phyloP scores from a whole-genome alignment of 2,888 invertebrate species.

The Liposcelis brunnea region DNA sequence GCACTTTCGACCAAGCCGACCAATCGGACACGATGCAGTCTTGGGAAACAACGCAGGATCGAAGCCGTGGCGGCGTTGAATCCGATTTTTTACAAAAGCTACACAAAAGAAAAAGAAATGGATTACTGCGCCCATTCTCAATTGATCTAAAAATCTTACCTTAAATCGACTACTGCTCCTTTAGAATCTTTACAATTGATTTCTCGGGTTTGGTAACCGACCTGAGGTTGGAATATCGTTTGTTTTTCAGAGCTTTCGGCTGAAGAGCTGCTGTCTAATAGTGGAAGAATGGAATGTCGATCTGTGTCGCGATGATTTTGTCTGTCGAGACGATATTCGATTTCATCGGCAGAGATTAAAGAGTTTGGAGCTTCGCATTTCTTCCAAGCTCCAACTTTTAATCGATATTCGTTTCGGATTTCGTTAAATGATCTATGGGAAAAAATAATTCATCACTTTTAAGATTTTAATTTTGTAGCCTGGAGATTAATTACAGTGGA shows the following conservation, averaged over 20 bases:
- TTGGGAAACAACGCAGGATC: constrained; percentile 35
- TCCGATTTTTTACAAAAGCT: constrained; percentile 16
- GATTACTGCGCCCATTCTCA: too few relatives aligned
- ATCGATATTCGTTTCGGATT: too few relatives aligned
- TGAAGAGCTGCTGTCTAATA: constrained; percentile 8
- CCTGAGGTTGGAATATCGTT: constrained; percentile 16
- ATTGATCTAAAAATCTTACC: too few relatives aligned
- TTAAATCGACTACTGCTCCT: constrained; percentile 18
- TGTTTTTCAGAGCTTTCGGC: constrained; percentile 13
- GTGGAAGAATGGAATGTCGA: not conserved
- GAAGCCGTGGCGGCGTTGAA: constrained; percentile 12
- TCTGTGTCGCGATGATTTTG: too few relatives aligned
- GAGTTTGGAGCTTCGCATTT: constrained; percentile 15
- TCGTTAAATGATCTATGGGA: too few relatives aligned
- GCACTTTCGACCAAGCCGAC: constrained; percentile 37
- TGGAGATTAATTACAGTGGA: too few relatives aligned
- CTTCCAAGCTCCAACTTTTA: constrained; percentile 16
- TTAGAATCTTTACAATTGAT: constrained; percentile 19
- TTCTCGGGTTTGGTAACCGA: constrained; percentile 20
- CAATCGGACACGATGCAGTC: constrained; percentile 38
- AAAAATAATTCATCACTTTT: too few relatives aligned
- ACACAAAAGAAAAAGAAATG: constrained; percentile 10
- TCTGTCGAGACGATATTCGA: too few relatives aligned
- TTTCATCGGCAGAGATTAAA: too few relatives aligned
- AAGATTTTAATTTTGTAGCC: too few relatives aligned